These are phyloP conservation scores for Phania funesta DNA, from an alignment of 2,888 invertebrate species.

Conservation along the genomic window DNA sequence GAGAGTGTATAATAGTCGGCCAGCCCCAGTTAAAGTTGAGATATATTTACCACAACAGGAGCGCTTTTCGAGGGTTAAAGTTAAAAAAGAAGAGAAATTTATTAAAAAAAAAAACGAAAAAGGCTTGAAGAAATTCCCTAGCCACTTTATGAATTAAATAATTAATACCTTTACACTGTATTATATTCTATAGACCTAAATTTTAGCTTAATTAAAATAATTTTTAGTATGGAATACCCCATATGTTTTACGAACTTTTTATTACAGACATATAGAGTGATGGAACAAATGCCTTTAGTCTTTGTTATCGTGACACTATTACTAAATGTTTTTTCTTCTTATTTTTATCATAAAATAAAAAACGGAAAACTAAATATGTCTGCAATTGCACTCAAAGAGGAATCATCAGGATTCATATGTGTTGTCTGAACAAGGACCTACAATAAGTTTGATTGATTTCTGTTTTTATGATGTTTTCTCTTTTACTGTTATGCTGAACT, in stretches of 20 bases:
- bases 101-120: too few species aligned
- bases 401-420: conserved; percentile 62
- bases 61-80: too few species aligned
- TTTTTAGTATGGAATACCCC: background rate
- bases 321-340: conserved; percentile 22
- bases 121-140: too few species aligned
- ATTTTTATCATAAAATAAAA: background rate
- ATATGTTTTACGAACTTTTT: conserved; percentile 8
- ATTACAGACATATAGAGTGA: conserved; percentile 6
- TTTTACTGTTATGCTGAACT: background rate
- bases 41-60: too few species aligned
- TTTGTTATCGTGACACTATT: conserved; percentile 55
- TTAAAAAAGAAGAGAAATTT: too few species aligned
- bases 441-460: conserved; percentile 66
- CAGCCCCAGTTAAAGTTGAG: too few species aligned
- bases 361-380: conserved; percentile 47
- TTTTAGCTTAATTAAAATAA: background rate
- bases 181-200: too few species aligned
- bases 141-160: too few species aligned
- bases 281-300: conserved; percentile 38
- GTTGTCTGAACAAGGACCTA: conserved; percentile 32
- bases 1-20: too few species aligned
- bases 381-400: conserved; percentile 53
- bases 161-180: too few species aligned
- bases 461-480: conserved; percentile 24